phyloP scores from a whole-genome alignment of 2,888 invertebrate genomes.

The Clepsis dumicolana region DNA sequence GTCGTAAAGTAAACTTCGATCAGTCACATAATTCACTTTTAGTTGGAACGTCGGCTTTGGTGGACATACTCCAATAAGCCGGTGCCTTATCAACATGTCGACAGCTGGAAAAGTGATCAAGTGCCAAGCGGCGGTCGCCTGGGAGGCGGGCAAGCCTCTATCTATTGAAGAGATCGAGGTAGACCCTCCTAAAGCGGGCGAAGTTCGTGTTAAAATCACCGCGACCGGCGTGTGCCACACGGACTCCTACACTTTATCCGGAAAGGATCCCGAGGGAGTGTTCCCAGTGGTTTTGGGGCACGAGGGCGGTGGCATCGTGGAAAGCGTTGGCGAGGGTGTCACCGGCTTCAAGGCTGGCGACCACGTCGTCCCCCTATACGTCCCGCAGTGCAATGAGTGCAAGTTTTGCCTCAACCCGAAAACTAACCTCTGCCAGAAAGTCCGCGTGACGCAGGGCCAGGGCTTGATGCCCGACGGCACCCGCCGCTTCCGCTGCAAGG shows the following conservation, averaged over 20 bases:
- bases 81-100: constrained; percentile 62
- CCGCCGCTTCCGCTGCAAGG: constrained; percentile 92
- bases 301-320: constrained; percentile 98
- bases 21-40: constrained; percentile 54
- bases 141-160: constrained; percentile 96
- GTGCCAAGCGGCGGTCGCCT: constrained; percentile 98
- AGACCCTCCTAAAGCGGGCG: constrained; percentile 96
- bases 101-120: constrained; percentile 90
- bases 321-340: constrained; percentile 97
- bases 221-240: constrained; percentile 96
- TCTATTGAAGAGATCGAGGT: constrained; percentile 97
- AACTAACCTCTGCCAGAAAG: constrained; percentile 98
- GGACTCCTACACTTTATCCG: constrained; percentile 95
- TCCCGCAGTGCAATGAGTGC: constrained; percentile 98
- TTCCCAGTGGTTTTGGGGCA: constrained; percentile 98
- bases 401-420: constrained; percentile 98
- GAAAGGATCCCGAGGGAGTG: constrained; percentile 95
- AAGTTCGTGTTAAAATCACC: constrained; percentile 93
- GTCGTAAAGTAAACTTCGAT: not conserved
- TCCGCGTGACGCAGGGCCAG: constrained; percentile 93
- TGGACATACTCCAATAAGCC: constrained; percentile 24
- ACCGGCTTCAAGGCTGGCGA: constrained; percentile 95
- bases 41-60: constrained; percentile 47
- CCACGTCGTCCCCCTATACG: constrained; percentile 98
- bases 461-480: constrained; percentile 98